A percentile compares a stretch with the other conserved stretches of the same genome.
These are phyloP conservation scores for Merluccius polli DNA, from an alignment of 2,797 vertebrate genomes.

Conservation along the genomic window DNA sequence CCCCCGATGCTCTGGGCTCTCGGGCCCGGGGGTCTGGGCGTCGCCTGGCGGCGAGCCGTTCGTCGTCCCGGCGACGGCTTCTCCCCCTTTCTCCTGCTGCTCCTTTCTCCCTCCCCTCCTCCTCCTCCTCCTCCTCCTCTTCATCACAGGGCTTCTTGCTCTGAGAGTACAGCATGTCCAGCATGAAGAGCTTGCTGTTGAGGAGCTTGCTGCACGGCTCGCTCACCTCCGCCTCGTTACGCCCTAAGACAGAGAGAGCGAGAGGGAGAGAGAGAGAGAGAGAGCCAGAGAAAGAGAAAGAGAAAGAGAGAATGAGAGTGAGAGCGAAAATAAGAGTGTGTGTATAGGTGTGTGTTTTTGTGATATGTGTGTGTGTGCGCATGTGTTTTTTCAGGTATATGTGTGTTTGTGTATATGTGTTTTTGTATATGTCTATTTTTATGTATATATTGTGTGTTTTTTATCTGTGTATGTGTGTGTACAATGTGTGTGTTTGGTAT, in stretches of 20 bases:
- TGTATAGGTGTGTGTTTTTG: not conserved
- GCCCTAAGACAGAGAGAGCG: slow-evolving; percentile 36
- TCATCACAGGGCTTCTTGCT: slow-evolving; percentile 80
- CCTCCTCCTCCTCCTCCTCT: slow-evolving; percentile 79
- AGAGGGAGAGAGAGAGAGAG: not conserved
- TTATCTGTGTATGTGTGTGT: too few relatives aligned
- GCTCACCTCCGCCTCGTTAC: slow-evolving; percentile 82
- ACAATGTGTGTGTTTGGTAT: too few relatives aligned
- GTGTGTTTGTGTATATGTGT: too few relatives aligned
- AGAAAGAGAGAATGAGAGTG: not conserved
- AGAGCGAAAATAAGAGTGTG: not conserved
- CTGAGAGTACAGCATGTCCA: slow-evolving; percentile 97
- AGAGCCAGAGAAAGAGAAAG: not conserved
- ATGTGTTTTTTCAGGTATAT: not conserved
- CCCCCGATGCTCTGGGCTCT: slow-evolving; percentile 71
- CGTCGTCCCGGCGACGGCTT: slow-evolving; percentile 68
- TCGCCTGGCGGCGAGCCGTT: slow-evolving; percentile 29
- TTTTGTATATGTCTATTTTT: too few relatives aligned
- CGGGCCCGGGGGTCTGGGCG: not conserved
- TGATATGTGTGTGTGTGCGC: not conserved
- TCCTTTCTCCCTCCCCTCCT: slow-evolving; percentile 63
- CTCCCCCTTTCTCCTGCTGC: slow-evolving; percentile 67
- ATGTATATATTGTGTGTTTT: too few relatives aligned
- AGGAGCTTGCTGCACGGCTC: slow-evolving; percentile 87
- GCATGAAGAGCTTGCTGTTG: slow-evolving; percentile 91